These are phyloP conservation scores for Iphiclides podalirius DNA, from an alignment of 2,888 invertebrate species.

Conservation along the genomic window DNA sequence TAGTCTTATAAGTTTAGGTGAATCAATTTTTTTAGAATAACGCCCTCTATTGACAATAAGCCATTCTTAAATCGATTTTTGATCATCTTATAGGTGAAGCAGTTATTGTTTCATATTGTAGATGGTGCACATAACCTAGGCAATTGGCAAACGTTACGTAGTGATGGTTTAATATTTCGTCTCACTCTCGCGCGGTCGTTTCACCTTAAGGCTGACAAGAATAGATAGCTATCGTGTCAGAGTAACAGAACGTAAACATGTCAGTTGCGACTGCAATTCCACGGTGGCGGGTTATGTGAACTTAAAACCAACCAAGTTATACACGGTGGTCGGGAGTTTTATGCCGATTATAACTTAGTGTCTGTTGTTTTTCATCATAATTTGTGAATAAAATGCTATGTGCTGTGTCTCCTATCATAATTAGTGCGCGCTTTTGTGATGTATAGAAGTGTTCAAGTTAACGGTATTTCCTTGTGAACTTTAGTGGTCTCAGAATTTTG, in stretches of 20 bases:
- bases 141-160: conserved; percentile 29
- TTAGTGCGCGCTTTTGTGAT: conserved; percentile 30
- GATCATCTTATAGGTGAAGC: neutral
- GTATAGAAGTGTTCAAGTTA: conserved; percentile 44
- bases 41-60: conserved; percentile 9
- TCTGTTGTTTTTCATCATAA: conserved; percentile 9
- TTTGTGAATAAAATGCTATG: conserved; percentile 17
- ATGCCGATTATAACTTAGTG: conserved; percentile 19
- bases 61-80: neutral
- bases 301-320: conserved; percentile 17
- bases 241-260: conserved; percentile 61
- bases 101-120: conserved; percentile 3
- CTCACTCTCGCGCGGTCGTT: conserved; percentile 33
- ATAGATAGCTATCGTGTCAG: conserved; percentile 40
- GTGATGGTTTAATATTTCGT: conserved; percentile 30
- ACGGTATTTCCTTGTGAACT: conserved; percentile 65
- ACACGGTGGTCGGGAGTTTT: conserved; percentile 1
- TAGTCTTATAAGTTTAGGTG: no score
- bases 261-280: conserved; percentile 45
- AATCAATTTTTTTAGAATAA: no score
- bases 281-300: conserved; percentile 43
- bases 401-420: conserved; percentile 1
- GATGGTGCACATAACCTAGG: neutral
- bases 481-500: conserved; percentile 54
- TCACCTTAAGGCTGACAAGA: conserved; percentile 36